Conservation (phyloP, 2,113 vertebrate genomes). For the Notechis scutatus region DNA sequence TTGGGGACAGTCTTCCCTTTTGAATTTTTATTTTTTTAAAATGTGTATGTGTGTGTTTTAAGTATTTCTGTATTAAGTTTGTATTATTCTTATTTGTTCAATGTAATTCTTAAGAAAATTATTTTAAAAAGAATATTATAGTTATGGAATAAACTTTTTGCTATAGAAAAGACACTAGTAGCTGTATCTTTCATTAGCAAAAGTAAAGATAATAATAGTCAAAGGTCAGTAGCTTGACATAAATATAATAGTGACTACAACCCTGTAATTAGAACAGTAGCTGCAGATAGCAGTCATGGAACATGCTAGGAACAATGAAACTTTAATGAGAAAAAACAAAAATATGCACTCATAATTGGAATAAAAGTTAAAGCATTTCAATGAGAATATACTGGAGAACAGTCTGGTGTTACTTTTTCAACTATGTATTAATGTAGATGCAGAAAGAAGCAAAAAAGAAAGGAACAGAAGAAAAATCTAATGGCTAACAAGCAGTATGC, state of each 20-base stretch:
- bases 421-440: not conserved
- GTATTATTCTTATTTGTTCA: not conserved
- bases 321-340: not conserved
- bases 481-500: not conserved
- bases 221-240: not conserved
- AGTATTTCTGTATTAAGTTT: not conserved
- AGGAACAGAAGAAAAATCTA: not conserved
- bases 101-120: not conserved
- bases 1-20: not conserved
- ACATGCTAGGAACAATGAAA: not conserved
- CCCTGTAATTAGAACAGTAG: not conserved
- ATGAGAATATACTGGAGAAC: not conserved
- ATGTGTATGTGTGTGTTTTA: not conserved
- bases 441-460: not conserved
- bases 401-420: not conserved
- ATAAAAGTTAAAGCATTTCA: not conserved
- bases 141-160: not conserved
- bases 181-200: not conserved
- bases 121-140: not conserved
- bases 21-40: not conserved
- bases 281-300: not conserved
- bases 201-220: not conserved
- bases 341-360: not conserved
- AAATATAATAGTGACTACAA: not conserved
- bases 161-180: not conserved